A percentile compares a stretch with the other conserved stretches of the same genome.
phyloP scores from a whole-genome alignment of 2,113 vertebrate species.

The Eolophus roseicapilla region DNA sequence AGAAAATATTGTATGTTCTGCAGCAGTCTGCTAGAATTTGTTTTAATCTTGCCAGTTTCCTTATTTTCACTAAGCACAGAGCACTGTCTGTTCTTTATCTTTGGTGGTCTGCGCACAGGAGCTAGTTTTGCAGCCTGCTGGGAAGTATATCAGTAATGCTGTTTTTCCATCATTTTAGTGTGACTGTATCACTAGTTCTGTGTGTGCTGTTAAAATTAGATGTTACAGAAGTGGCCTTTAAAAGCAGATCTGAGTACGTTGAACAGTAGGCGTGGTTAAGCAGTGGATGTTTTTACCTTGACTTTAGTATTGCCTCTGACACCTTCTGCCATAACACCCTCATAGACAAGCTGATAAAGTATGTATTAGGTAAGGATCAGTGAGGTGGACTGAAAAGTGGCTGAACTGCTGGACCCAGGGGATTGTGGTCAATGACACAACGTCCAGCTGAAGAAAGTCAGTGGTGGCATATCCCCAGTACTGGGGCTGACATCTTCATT shows the following conservation, averaged over 20 bases:
- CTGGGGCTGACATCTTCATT: background rate
- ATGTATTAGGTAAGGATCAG: background rate
- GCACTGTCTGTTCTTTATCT: background rate
- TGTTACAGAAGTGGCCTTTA: background rate
- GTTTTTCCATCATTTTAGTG: background rate
- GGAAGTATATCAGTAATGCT: background rate
- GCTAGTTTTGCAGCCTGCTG: background rate
- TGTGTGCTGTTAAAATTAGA: background rate
- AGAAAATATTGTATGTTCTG: background rate
- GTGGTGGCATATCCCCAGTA: background rate
- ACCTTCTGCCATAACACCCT: background rate
- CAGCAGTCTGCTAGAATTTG: background rate
- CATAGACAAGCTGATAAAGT: background rate
- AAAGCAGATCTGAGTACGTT: background rate
- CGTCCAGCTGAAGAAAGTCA: background rate
- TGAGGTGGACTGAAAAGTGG: background rate
- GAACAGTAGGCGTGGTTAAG: background rate
- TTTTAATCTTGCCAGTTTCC: background rate
- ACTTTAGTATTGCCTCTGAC: background rate
- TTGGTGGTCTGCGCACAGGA: background rate
- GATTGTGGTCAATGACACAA: background rate
- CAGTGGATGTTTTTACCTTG: background rate
- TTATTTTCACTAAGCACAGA: background rate
- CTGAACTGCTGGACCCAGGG: background rate
- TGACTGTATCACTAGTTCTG: background rate